Evolutionary conservation across 92 coral and sea anemone species (phyloP), one percentile per base, ranked within the genome.

Genomic region (Parazoanthus atlanticus): DNA sequence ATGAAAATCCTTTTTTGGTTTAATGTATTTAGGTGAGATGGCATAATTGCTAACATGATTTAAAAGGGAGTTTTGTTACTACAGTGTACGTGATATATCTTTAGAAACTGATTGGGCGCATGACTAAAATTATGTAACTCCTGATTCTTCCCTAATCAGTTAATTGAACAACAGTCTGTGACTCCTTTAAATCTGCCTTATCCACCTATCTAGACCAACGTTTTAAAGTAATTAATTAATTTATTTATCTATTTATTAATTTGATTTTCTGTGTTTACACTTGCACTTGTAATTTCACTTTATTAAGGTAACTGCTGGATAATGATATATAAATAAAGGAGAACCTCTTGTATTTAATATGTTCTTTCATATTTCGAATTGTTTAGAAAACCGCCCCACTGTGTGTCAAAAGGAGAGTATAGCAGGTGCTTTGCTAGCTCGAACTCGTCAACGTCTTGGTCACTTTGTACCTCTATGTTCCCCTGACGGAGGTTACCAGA

Each of bases 391-490:
- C 25, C 78, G 65, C 32, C 87, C 87, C 8, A 95, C 98, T 13
- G 88, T 92, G 3, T 95, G 98, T 82, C 82, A 65, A 47, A 93
- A 91, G 89, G 98, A 95, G 82, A 95, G 98, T 75, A 92, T 89
- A 23, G 93, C 94, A 73, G 96, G 96, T 30, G 86, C 91, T 7
- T 80, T 81, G 29, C 72, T 83, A 6, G 90, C 83, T 72, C 92
- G 89, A 86, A 86, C 89, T 5, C 90, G 93, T 21, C 83, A 86
- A 66, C 94, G 87, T 80, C 85, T 86, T 32, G 92, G 89, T 12
- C 96, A 95, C 78, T 95, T 95, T 77, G 93, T 93, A 7, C 98
- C 96, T 11, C 86, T 93, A 23, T 95, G 98, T 76, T 93, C 91
- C 82, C 73, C 86, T 31, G 65, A 88, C 64, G 96, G 96, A 13